phyloP scores from a whole-genome alignment of 2,797 vertebrate species.

The Erithacus rubecula region DNA sequence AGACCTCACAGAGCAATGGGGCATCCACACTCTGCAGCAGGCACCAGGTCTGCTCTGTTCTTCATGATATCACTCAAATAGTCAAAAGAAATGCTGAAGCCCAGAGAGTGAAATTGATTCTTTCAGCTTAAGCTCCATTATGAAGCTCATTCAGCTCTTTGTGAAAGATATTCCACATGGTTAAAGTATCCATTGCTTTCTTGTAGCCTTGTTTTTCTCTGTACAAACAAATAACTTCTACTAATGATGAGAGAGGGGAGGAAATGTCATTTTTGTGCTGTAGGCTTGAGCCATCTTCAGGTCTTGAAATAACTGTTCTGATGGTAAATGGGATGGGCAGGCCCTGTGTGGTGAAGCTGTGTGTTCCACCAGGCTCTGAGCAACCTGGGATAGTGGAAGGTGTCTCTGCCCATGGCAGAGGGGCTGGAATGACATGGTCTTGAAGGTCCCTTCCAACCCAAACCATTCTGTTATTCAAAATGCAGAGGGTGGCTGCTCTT shows the following conservation, averaged over 20 bases:
- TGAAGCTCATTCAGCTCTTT: not conserved
- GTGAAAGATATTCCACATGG: not conserved
- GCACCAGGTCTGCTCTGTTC: not conserved
- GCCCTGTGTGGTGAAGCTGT: not conserved
- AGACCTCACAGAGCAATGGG: not conserved
- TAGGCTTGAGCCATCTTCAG: not conserved
- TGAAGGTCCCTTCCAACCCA: not conserved
- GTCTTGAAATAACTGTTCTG: not conserved
- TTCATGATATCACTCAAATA: rapidly evolving
- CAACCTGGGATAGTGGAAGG: not conserved
- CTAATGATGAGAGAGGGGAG: not conserved
- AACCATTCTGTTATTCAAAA: not conserved
- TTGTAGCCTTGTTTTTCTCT: not conserved
- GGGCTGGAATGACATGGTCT: not conserved
- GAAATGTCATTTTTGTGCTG: not conserved
- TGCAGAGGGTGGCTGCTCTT: not conserved
- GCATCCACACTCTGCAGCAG: not conserved
- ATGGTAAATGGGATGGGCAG: not conserved
- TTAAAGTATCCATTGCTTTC: not conserved
- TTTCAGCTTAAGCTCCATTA: not conserved
- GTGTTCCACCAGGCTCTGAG: not conserved
- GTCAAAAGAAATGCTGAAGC: not conserved
- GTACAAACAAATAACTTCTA: not conserved
- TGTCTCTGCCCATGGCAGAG: not conserved
- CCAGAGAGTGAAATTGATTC: not conserved